These are phyloP conservation scores for Leucopternis melanops DNA, from an alignment of 2,113 vertebrate genomes.

Conservation along the genomic window DNA sequence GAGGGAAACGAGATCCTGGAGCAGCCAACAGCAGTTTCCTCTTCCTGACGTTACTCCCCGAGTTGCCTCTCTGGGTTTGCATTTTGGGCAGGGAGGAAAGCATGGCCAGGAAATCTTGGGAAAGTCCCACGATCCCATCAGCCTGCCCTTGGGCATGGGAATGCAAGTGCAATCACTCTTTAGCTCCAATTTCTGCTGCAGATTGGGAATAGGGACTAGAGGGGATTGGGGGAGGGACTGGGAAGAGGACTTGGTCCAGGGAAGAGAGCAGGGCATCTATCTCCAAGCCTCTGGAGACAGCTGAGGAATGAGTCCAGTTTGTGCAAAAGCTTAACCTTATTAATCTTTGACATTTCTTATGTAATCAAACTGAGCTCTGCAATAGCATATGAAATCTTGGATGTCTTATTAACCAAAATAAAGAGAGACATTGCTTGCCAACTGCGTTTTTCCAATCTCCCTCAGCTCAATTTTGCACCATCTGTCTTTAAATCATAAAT, in stretches of 20 bases:
- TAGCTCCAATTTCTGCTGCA: not conserved
- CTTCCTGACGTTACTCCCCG: not conserved
- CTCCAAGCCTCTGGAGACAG: not conserved
- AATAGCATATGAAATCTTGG: not conserved
- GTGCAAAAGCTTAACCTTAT: not conserved
- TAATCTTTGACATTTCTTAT: not conserved
- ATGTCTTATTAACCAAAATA: not conserved
- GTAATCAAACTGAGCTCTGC: not conserved
- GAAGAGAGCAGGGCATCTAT: not conserved
- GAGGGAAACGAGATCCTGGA: not conserved
- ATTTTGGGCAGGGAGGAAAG: not conserved
- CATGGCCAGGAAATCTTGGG: not conserved
- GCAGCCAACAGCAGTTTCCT: not conserved
- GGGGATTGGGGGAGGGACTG: not conserved
- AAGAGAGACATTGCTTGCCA: not conserved
- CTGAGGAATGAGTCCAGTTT: not conserved
- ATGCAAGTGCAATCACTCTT: not conserved
- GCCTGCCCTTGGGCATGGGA: not conserved
- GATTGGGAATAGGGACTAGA: not conserved
- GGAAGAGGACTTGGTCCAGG: not conserved
- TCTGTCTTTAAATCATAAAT: constrained; percentile 17
- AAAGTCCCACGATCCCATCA: not conserved
- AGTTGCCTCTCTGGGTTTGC: not conserved
- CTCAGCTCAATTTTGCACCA: not conserved
- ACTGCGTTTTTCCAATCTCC: not conserved